These are phyloP conservation scores for Oncorhynchus clarkii DNA, from an alignment of 2,113 vertebrate species.

Conservation along the genomic window DNA sequence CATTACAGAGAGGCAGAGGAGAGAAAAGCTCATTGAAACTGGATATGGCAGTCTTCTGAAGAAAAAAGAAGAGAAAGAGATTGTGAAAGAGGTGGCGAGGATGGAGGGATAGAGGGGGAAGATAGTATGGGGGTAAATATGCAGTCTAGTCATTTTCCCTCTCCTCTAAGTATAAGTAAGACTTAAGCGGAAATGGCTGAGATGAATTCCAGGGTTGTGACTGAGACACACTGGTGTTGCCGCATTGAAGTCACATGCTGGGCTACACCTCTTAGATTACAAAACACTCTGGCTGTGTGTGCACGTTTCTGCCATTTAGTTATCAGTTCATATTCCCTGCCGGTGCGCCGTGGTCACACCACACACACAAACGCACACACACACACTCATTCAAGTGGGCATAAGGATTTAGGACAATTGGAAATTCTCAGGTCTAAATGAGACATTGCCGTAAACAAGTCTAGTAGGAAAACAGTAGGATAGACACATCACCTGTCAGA, in stretches of 20 bases:
- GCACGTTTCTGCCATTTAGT: conserved; percentile 50
- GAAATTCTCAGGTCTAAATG: not conserved
- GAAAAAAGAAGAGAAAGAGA: conserved; percentile 5
- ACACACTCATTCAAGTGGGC: not conserved
- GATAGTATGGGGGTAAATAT: conserved; percentile 34
- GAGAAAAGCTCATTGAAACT: conserved; percentile 61
- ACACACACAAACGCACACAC: not conserved
- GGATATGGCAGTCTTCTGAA: conserved; percentile 44
- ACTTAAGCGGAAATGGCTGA: conserved; percentile 54
- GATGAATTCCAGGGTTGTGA: conserved; percentile 49
- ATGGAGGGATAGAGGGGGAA: conserved; percentile 1
- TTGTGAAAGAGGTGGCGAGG: not conserved
- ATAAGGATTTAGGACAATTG: not conserved
- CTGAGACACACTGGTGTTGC: conserved; percentile 30
- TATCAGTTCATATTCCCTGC: conserved; percentile 36
- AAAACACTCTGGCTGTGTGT: conserved; percentile 52
- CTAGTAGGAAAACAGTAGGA: not conserved
- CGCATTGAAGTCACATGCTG: conserved; percentile 42
- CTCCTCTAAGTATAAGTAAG: conserved; percentile 38
- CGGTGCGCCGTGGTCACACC: conserved; percentile 9
- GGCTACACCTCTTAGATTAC: conserved; percentile 58
- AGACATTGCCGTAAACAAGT: not conserved
- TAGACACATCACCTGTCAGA: not conserved
- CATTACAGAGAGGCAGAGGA: conserved; percentile 37
- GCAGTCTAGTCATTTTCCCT: conserved; percentile 40